Conservation (phyloP, 2,888 invertebrate genomes). For the Carpatolechia fugitivella region DNA sequence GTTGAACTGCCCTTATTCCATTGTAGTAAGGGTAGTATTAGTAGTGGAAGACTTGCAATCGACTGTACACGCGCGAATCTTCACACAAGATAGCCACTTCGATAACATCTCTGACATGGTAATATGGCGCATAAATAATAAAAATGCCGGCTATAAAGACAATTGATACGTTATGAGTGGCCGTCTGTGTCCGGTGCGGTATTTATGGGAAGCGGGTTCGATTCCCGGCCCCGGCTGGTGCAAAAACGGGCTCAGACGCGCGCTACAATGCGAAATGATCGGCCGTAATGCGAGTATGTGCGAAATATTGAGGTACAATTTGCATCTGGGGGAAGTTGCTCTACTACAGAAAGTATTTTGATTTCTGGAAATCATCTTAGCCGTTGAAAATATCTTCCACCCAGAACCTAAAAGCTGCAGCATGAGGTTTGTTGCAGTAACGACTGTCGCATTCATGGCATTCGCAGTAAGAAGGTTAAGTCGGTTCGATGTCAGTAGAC, state of each 20-base stretch:
- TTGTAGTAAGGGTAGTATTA: too few relatives aligned
- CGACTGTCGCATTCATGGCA: too few relatives aligned
- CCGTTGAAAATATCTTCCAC: neutral
- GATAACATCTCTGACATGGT: slow-evolving; percentile 52
- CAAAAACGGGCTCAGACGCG: slow-evolving; percentile 48
- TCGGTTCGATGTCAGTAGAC: too few relatives aligned
- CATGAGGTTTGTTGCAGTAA: too few relatives aligned
- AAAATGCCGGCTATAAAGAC: slow-evolving; percentile 64
- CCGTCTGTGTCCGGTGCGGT: slow-evolving; percentile 41
- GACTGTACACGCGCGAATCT: slow-evolving; percentile 10
- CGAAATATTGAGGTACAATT: slow-evolving; percentile 53
- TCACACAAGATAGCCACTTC: slow-evolving; percentile 16
- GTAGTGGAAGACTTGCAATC: too few relatives aligned
- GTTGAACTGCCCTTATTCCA: too few relatives aligned
- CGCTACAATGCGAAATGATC: slow-evolving; percentile 68
- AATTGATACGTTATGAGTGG: slow-evolving; percentile 71
- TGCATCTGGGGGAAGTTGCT: slow-evolving; percentile 33
- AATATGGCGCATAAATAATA: slow-evolving; percentile 61
- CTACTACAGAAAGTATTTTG: slow-evolving; percentile 29
- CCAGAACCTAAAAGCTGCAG: too few relatives aligned
- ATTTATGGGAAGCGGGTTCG: slow-evolving; percentile 63
- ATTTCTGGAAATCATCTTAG: neutral
- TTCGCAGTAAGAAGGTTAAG: too few relatives aligned
- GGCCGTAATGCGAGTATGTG: slow-evolving; percentile 68
- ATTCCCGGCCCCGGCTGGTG: slow-evolving; percentile 50